phyloP scores from a whole-genome alignment of 2,113 vertebrate species.

The Otis tarda region DNA sequence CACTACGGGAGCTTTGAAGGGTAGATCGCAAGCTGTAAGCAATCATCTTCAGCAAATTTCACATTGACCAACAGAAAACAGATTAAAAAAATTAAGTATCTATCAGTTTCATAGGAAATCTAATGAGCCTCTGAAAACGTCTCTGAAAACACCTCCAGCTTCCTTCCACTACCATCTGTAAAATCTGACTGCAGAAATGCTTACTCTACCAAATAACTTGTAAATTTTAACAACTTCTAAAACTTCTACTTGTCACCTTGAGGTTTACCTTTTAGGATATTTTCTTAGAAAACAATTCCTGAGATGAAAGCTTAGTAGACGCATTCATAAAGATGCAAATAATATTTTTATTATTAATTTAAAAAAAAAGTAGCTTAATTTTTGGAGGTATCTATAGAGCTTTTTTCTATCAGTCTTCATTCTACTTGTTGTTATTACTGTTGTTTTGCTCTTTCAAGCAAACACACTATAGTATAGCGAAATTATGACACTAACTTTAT shows the following conservation, averaged over 20 bases:
- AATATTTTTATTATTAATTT: background rate
- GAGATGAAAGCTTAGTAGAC: background rate
- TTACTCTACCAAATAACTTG: background rate
- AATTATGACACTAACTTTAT: background rate
- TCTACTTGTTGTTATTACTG: background rate
- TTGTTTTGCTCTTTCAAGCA: background rate
- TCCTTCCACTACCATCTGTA: background rate
- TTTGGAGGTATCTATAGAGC: background rate
- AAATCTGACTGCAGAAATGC: background rate
- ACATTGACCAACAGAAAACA: background rate
- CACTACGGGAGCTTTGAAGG: background rate
- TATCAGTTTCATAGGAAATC: background rate
- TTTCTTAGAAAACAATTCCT: background rate
- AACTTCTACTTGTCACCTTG: background rate
- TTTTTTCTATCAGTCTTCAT: background rate
- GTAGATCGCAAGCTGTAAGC: background rate
- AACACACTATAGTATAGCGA: background rate
- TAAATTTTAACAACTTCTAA: background rate
- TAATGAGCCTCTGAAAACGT: conserved; percentile 12
- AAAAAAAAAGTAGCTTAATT: background rate
- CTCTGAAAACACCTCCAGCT: background rate
- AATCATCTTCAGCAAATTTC: background rate
- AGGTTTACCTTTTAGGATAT: background rate
- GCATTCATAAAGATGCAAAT: background rate
- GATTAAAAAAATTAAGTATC: background rate